Evolutionary conservation across 2,797 vertebrate species (phyloP).

Genomic region (Poliocrania exsul): DNA sequence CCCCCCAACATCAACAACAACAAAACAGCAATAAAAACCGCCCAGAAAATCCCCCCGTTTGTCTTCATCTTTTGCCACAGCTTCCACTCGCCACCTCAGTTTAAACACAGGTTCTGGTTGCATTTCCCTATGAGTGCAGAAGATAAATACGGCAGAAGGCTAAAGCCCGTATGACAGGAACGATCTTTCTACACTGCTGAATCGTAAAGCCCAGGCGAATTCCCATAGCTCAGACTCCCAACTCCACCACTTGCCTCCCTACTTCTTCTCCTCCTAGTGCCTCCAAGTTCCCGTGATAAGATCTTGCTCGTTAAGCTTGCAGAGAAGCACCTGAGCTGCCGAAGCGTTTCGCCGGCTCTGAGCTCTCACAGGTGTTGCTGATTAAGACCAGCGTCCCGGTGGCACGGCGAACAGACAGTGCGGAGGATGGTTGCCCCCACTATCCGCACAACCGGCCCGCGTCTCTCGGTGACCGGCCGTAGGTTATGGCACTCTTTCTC

Average conservation of each 20-base stretch:
- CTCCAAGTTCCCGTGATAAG: background rate
- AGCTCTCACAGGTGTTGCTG: background rate
- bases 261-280: background rate
- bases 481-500: no score
- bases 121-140: background rate
- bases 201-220: background rate
- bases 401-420: background rate
- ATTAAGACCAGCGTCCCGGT: background rate
- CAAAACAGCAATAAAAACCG: background rate
- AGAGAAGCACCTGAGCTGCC: constrained; percentile 6
- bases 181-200: fast-evolving
- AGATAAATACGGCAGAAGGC: background rate
- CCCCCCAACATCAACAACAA: background rate
- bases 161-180: background rate
- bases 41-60: background rate
- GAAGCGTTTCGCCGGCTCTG: background rate
- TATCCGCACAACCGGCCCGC: background rate
- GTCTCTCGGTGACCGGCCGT: fast-evolving
- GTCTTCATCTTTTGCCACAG: background rate
- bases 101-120: constrained; percentile 37
- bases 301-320: constrained; percentile 46
- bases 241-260: fast-evolving
- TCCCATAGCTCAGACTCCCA: background rate
- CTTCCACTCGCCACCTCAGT: background rate
- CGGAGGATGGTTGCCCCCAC: background rate